Percentiles rank a stretch among this genome's conserved stretches.
Conservation (phyloP, 2,888 invertebrate genomes). For the Phortica magna region DNA sequence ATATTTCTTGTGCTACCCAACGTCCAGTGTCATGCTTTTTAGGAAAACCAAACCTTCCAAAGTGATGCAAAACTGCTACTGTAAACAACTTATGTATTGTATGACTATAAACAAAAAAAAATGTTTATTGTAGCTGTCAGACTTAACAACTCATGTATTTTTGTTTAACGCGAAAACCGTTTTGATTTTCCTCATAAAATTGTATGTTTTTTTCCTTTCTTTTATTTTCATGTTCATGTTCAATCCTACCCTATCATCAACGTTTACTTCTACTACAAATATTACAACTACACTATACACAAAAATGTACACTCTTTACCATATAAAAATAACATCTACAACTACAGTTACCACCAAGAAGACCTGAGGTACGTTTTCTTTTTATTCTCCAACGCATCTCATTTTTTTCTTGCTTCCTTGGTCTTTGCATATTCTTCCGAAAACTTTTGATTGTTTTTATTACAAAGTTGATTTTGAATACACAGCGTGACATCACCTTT, state of each 20-base stretch:
- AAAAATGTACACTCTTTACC: conserved; percentile 46
- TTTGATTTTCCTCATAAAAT: conserved; percentile 12
- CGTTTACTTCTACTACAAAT: neutral
- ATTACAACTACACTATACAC: conserved; percentile 48
- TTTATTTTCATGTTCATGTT: conserved; percentile 59
- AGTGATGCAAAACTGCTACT: neutral
- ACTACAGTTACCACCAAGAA: conserved; percentile 89
- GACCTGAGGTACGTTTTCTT: conserved; percentile 89
- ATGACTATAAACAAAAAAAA: neutral
- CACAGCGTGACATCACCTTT: neutral
- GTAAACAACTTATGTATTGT: neutral
- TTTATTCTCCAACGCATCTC: conserved; percentile 58
- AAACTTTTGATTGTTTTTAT: neutral
- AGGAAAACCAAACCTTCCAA: neutral
- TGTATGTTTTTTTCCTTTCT: conserved; percentile 42
- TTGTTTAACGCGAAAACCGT: conserved; percentile 4
- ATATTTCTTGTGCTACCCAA: neutral
- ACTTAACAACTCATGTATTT: neutral
- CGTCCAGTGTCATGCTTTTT: conserved; percentile 8
- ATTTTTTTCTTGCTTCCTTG: conserved; percentile 42
- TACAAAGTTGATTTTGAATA: neutral
- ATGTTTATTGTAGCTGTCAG: neutral
- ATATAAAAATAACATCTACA: conserved; percentile 48
- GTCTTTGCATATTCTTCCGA: neutral
- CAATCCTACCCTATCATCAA: conserved; percentile 12